phyloP scores from a whole-genome alignment of 2,888 invertebrate genomes.

The Hofmannophila pseudospretella region DNA sequence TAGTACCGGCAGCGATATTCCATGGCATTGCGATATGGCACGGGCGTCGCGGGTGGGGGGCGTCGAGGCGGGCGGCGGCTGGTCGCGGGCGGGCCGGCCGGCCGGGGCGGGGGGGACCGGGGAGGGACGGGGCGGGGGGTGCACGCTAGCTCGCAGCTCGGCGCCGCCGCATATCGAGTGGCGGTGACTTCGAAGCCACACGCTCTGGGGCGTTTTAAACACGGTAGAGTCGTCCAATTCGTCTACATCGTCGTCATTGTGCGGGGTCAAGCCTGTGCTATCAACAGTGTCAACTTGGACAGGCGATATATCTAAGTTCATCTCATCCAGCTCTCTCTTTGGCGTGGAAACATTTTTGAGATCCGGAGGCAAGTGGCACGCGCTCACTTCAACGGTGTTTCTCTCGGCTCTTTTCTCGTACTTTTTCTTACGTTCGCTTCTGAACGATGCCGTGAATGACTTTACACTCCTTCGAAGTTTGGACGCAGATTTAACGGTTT shows the following conservation, averaged over 20 bases:
- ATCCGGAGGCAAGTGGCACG: slow-evolving; percentile 49
- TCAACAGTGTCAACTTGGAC: slow-evolving; percentile 70
- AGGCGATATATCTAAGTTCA: slow-evolving; percentile 63
- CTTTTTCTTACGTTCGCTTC: slow-evolving; percentile 72
- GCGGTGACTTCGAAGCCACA: slow-evolving; percentile 54
- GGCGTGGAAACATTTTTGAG: slow-evolving; percentile 58
- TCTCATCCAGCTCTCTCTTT: slow-evolving; percentile 52
- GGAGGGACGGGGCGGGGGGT: slow-evolving; percentile 14
- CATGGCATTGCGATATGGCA: slow-evolving; percentile 74
- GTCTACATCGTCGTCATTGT: slow-evolving; percentile 32
- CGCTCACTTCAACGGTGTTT: slow-evolving; percentile 61
- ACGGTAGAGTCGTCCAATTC: slow-evolving; percentile 61
- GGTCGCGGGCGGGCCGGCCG: slow-evolving; percentile 48
- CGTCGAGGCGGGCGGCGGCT: slow-evolving; percentile 58
- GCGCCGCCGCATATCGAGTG: slow-evolving; percentile 56
- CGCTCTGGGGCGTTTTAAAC: slow-evolving; percentile 65
- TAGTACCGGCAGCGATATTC: slow-evolving; percentile 79
- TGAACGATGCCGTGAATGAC: slow-evolving; percentile 72
- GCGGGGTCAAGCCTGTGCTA: slow-evolving; percentile 52
- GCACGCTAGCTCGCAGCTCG: slow-evolving; percentile 29
- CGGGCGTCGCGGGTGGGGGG: slow-evolving; percentile 65
- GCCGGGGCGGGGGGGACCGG: slow-evolving; percentile 24
- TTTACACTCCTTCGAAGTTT: slow-evolving; percentile 69
- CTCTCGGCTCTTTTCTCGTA: slow-evolving; percentile 65
- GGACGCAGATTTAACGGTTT: slow-evolving; percentile 69